Evolutionary conservation across 2,113 vertebrate genomes (phyloP).

Genomic region (Nycticorax nycticorax): DNA sequence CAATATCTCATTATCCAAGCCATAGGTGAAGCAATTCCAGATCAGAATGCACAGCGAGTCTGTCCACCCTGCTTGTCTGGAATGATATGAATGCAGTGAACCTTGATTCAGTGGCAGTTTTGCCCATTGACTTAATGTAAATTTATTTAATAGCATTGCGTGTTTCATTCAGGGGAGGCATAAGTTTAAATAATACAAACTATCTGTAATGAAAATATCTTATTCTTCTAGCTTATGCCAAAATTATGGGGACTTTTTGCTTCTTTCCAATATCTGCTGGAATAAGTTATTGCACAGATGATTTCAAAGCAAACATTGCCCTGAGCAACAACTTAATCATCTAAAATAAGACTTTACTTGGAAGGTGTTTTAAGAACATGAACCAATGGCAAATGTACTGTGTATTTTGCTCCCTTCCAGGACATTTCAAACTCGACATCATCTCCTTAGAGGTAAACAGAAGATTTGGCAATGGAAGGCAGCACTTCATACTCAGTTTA

Average conservation of each 20-base stretch:
- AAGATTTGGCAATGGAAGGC: background rate
- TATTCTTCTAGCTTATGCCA: background rate
- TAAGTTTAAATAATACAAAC: background rate
- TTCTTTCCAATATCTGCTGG: background rate
- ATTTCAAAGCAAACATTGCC: background rate
- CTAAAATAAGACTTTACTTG: background rate
- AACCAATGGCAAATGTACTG: background rate
- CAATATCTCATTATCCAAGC: slow-evolving; percentile 42
- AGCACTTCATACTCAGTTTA: background rate
- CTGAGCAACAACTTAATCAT: background rate
- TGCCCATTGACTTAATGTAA: background rate
- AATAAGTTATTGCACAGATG: background rate
- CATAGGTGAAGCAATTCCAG: slow-evolving; percentile 10
- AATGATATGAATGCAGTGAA: background rate
- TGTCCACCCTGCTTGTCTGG: background rate
- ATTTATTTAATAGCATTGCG: background rate
- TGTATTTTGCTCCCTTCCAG: background rate
- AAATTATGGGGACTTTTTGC: background rate
- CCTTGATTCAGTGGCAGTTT: background rate
- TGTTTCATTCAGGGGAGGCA: background rate
- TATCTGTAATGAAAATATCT: background rate
- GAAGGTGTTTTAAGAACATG: background rate
- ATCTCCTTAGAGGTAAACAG: background rate
- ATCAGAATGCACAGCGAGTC: background rate
- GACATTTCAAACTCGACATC: background rate